These are phyloP conservation scores for Gambusia affinis DNA, from an alignment of 2,113 vertebrate species.

Conservation along the genomic window DNA sequence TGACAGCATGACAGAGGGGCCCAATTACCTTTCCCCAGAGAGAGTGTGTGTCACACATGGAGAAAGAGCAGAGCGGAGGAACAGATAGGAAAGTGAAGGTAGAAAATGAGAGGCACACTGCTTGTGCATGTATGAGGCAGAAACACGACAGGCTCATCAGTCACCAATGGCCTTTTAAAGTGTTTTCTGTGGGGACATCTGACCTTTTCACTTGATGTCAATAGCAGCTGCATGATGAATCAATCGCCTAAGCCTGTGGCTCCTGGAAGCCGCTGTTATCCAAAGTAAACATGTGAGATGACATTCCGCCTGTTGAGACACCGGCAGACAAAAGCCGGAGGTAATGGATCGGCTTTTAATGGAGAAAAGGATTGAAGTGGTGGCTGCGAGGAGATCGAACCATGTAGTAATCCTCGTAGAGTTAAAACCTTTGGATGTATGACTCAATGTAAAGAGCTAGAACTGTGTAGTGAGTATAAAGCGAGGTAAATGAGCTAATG, in stretches of 20 bases:
- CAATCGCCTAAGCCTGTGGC: slow-evolving; percentile 55
- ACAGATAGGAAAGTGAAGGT: slow-evolving; percentile 28
- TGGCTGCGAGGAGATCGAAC: slow-evolving; percentile 30
- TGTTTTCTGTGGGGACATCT: slow-evolving; percentile 67
- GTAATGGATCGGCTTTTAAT: slow-evolving; percentile 55
- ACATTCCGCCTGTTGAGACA: slow-evolving; percentile 54
- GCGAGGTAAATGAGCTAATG: slow-evolving; percentile 41
- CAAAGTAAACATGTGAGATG: slow-evolving; percentile 60
- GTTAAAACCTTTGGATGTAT: slow-evolving; percentile 48
- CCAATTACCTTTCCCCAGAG: slow-evolving; percentile 67
- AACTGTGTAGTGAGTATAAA: slow-evolving; percentile 25
- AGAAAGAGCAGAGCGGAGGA: slow-evolving; percentile 5
- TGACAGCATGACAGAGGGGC: slow-evolving; percentile 71
- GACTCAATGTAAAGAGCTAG: slow-evolving; percentile 33
- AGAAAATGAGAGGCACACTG: slow-evolving; percentile 19
- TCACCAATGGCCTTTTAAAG: slow-evolving; percentile 78
- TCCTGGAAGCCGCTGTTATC: slow-evolving; percentile 56
- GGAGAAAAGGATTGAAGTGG: slow-evolving; percentile 25
- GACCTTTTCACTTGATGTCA: slow-evolving; percentile 78
- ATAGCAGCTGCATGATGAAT: slow-evolving; percentile 75
- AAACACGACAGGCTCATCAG: slow-evolving; percentile 75
- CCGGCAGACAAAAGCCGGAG: slow-evolving; percentile 48
- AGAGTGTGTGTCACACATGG: slow-evolving; percentile 24
- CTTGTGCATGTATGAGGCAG: slow-evolving; percentile 59
- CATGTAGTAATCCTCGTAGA: slow-evolving; percentile 17